Conservation (phyloP, 1,140 invertebrate species). For the Drosophila funebris region DNA sequence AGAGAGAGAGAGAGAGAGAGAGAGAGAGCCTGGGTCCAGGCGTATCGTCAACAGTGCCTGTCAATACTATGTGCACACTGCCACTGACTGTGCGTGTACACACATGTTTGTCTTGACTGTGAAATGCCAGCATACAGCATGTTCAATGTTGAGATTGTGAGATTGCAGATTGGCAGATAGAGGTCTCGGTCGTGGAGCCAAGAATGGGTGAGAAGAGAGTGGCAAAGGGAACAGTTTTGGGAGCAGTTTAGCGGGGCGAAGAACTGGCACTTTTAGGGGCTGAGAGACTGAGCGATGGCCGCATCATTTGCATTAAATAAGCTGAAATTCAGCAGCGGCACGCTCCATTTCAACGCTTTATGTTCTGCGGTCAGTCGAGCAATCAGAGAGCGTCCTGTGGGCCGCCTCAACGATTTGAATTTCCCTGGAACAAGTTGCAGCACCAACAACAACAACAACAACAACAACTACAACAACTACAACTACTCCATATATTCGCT, state of each 20-base stretch:
- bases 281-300: conserved; percentile 39
- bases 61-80: conserved; percentile 31
- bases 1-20: not conserved
- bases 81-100: conserved; percentile 22
- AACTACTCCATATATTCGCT: not conserved
- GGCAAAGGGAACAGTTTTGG: not conserved
- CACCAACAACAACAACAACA: not conserved
- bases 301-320: conserved; percentile 84
- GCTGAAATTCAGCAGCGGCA: conserved; percentile 82
- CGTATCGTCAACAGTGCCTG: conserved; percentile 21
- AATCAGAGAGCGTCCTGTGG: conserved; percentile 25
- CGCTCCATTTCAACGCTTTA: conserved; percentile 75
- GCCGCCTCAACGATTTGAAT: conserved; percentile 11
- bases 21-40: not conserved
- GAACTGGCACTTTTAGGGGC: too few relatives aligned
- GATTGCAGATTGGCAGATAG: not conserved
- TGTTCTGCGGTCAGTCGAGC: conserved; percentile 54
- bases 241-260: conserved; percentile 1
- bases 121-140: conserved; percentile 54
- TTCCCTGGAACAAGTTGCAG: conserved; percentile 34
- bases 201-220: not conserved
- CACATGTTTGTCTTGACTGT: conserved; percentile 62
- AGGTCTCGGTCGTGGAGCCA: not conserved
- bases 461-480: not conserved
- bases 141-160: not conserved